Percentiles rank a stretch among this genome's conserved stretches.
Conservation (phyloP, 2,113 vertebrate species). For the Xenopus tropicalis region DNA sequence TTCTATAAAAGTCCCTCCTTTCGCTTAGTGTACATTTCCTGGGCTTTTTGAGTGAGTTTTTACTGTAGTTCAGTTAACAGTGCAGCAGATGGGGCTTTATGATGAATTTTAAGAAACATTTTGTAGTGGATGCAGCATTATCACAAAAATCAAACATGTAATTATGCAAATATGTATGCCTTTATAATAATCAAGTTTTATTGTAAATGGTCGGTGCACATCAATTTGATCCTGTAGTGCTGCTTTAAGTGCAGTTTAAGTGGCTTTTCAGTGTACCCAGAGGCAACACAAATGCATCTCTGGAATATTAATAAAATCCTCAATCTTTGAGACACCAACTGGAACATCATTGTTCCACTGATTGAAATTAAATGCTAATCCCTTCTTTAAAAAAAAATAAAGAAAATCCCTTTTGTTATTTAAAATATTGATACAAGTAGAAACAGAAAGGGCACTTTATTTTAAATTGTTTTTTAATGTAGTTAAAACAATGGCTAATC, state of each 20-base stretch:
- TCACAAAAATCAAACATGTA: conserved; percentile 82
- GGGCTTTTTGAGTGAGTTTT: not conserved
- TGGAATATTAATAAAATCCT: conserved; percentile 82
- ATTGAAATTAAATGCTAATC: conserved; percentile 81
- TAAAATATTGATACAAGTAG: conserved; percentile 78
- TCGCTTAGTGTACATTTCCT: too few relatives aligned
- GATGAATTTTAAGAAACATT: conserved; percentile 69
- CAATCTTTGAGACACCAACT: conserved; percentile 80
- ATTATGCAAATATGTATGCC: conserved; percentile 85
- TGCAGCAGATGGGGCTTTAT: conserved; percentile 81
- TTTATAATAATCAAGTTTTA: conserved; percentile 87
- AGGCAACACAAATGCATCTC: conserved; percentile 81
- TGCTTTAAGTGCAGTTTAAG: conserved; percentile 83
- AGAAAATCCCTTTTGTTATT: conserved; percentile 74
- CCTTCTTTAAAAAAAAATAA: conserved; percentile 63
- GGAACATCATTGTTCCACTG: conserved; percentile 72
- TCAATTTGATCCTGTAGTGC: conserved; percentile 84
- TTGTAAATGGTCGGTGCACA: conserved; percentile 83
- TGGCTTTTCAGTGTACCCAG: conserved; percentile 82
- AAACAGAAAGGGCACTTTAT: conserved; percentile 71
- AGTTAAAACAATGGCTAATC: conserved; percentile 79
- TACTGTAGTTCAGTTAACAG: conserved; percentile 68
- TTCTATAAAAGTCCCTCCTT: too few relatives aligned
- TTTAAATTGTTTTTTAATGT: conserved; percentile 78
- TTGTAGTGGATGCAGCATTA: conserved; percentile 72